Evolutionary conservation across 2,797 vertebrate species (phyloP).

Genomic region (Acanthiza pusilla): DNA sequence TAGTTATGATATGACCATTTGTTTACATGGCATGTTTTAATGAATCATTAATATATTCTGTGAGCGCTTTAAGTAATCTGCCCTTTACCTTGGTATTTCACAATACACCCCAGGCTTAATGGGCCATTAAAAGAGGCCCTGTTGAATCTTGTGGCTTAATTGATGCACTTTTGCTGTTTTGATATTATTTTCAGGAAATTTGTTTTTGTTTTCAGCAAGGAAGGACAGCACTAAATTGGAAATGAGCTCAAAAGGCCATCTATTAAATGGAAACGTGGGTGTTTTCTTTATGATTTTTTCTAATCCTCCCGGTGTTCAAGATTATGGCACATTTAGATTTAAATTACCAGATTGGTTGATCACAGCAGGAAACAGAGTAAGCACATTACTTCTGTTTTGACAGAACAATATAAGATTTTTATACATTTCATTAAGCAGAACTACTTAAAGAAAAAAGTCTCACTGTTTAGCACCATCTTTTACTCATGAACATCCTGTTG

Average conservation of each 20-base stretch:
- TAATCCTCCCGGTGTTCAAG: conserved; percentile 35
- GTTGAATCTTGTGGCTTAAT: conserved; percentile 44
- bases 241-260: conserved; percentile 45
- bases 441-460: conserved; percentile 21
- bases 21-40: conserved; percentile 30
- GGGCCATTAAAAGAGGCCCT: conserved; percentile 46
- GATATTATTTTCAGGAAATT: conserved; percentile 36
- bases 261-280: conserved; percentile 40
- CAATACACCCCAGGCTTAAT: conserved; percentile 25
- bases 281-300: conserved; percentile 19
- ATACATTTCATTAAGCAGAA: conserved; percentile 61
- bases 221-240: conserved; percentile 36
- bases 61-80: conserved; percentile 1
- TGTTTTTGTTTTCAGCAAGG: conserved; percentile 44
- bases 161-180: conserved; percentile 40
- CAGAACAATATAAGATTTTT: conserved; percentile 64
- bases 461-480: conserved; percentile 16
- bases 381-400: conserved; percentile 67
- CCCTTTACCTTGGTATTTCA: conserved; percentile 41
- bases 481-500: conserved; percentile 25
- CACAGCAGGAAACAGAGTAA: conserved; percentile 63
- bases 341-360: conserved; percentile 63
- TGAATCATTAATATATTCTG: conserved; percentile 55
- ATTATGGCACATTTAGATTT: conserved; percentile 68
- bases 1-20: not conserved